These are phyloP conservation scores for Leucophenga maculata DNA, from an alignment of 2,888 invertebrate species.

Conservation along the genomic window DNA sequence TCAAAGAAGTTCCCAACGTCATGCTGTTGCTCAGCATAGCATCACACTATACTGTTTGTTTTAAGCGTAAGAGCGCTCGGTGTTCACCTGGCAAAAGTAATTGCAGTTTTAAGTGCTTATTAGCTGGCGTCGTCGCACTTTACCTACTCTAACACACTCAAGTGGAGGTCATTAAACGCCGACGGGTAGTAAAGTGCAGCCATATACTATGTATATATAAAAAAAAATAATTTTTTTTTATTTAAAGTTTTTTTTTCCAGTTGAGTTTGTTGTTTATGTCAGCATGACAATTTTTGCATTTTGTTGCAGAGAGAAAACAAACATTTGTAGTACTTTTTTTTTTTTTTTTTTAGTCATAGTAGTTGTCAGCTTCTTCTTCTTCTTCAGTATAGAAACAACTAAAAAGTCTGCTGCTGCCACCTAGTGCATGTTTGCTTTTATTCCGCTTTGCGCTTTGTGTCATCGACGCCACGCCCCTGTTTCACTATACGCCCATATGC, in stretches of 20 bases:
- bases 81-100: too few relatives aligned
- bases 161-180: conserved; percentile 5
- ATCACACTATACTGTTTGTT: too few relatives aligned
- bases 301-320: neutral
- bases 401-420: neutral
- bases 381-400: conserved; percentile 4
- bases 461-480: too few relatives aligned
- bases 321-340: neutral
- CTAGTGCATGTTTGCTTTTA: neutral
- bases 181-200: neutral
- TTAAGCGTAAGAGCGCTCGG: too few relatives aligned
- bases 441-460: neutral
- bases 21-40: too few relatives aligned
- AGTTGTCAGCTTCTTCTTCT: neutral
- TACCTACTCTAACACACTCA: conserved; percentile 3
- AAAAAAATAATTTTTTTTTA: neutral
- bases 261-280: conserved; percentile 20
- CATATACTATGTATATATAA: neutral
- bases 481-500: too few relatives aligned
- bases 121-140: neutral
- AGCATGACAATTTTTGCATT: conserved; percentile 19
- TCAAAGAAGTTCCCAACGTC: neutral
- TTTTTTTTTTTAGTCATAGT: neutral
- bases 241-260: neutral
- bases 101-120: conserved; percentile 7